Evolutionary conservation across 2,888 invertebrate species (phyloP).

Genomic region (Vanessa cardui): DNA sequence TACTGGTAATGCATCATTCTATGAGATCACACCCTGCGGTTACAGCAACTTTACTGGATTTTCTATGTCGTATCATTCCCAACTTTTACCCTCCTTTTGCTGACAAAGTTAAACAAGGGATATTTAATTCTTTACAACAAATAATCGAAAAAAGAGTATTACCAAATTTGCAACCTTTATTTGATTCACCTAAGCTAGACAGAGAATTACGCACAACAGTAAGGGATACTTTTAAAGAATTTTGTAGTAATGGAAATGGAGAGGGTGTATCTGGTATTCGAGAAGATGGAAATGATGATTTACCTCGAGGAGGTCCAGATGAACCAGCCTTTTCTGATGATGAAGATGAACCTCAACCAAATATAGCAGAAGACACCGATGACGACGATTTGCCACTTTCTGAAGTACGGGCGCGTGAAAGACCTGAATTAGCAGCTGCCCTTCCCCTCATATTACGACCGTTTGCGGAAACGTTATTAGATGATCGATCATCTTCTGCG

Average conservation of each 20-base stretch:
- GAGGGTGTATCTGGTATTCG: constrained; percentile 77
- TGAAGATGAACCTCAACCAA: constrained; percentile 86
- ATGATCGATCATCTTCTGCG: constrained; percentile 68
- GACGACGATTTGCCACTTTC: constrained; percentile 91
- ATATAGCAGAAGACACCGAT: constrained; percentile 84
- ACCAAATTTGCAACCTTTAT: constrained; percentile 91
- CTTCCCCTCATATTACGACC: constrained; percentile 71
- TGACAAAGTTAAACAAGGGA: constrained; percentile 90
- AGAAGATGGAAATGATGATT: constrained; percentile 72
- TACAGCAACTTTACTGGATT: constrained; percentile 94
- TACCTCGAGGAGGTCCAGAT: constrained; percentile 76
- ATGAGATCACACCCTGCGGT: constrained; percentile 95
- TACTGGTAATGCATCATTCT: constrained; percentile 96
- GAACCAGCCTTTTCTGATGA: constrained; percentile 94
- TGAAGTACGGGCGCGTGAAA: constrained; percentile 87
- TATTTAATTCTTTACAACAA: constrained; percentile 91
- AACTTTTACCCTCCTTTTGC: constrained; percentile 92
- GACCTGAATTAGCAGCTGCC: constrained; percentile 82
- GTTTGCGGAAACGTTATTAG: constrained; percentile 73
- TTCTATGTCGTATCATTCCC: constrained; percentile 94
- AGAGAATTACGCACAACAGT: constrained; percentile 92
- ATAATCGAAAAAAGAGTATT: constrained; percentile 96
- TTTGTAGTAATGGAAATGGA: constrained; percentile 85
- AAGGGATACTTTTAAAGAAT: constrained; percentile 95
- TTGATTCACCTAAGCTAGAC: constrained; percentile 94